These are phyloP conservation scores for Beaufortia kweichowensis DNA, from an alignment of 2,113 vertebrate genomes.

Conservation along the genomic window DNA sequence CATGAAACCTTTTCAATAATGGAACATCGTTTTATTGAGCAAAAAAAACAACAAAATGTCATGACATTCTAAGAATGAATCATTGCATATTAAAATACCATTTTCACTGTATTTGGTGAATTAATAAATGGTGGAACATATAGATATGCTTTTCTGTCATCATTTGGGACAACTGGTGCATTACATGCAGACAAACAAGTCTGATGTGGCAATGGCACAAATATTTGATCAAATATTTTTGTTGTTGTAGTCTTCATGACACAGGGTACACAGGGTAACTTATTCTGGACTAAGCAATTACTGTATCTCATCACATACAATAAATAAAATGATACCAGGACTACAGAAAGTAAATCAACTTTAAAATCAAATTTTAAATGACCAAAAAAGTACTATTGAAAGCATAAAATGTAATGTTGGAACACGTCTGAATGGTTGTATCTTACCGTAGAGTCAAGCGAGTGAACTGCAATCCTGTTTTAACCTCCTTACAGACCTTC, in stretches of 20 bases:
- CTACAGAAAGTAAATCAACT: not conserved
- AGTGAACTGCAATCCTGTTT: not conserved
- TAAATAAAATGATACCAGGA: not conserved
- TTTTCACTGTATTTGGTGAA: conserved; percentile 98
- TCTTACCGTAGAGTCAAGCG: not conserved
- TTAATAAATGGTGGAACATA: conserved; percentile 87
- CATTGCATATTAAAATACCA: conserved; percentile 96
- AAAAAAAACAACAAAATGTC: conserved; percentile 82
- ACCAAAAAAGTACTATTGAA: too few species aligned
- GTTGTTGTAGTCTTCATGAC: not conserved
- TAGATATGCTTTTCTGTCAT: conserved; percentile 57
- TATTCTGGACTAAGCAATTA: not conserved
- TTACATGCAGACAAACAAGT: not conserved
- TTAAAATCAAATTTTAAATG: too few species aligned
- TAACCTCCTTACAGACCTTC: not conserved
- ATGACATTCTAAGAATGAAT: conserved; percentile 94
- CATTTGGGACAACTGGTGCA: conserved; percentile 37
- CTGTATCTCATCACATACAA: not conserved
- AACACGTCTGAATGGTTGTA: not conserved
- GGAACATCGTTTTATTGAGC: conserved; percentile 87
- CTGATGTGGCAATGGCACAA: not conserved
- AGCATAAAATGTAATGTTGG: not conserved
- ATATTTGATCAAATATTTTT: not conserved
- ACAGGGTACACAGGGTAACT: not conserved
- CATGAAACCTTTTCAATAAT: conserved; percentile 90